phyloP scores from a whole-genome alignment of 2,113 vertebrate genomes.

The Herpailurus yagouaroundi region DNA sequence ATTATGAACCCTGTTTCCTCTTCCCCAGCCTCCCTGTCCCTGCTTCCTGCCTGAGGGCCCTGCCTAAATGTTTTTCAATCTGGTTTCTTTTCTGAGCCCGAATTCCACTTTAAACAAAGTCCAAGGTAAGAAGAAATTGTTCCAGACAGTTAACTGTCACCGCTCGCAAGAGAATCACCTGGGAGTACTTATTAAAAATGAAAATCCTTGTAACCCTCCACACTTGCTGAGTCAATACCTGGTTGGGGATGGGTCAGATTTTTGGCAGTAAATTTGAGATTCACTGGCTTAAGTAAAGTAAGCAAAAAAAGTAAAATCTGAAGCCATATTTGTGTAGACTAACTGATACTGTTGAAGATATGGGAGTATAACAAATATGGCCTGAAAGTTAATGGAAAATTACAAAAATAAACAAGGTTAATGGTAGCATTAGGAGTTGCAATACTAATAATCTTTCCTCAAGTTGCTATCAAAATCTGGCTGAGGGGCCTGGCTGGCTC shows the following conservation, averaged over 20 bases:
- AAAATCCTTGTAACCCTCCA: not conserved
- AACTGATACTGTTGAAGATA: constrained; percentile 12
- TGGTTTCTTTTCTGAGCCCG: not conserved
- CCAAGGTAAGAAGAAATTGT: not conserved
- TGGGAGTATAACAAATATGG: not conserved
- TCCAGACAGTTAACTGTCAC: not conserved
- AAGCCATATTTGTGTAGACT: not conserved
- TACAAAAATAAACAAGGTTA: not conserved
- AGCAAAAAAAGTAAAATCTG: not conserved
- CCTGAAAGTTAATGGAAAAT: constrained; percentile 8
- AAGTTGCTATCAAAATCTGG: constrained; percentile 65
- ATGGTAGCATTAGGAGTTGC: not conserved
- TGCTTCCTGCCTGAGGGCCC: not conserved
- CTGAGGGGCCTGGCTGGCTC: not conserved
- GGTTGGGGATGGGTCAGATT: not conserved
- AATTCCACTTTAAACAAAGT: not conserved
- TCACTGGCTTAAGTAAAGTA: not conserved
- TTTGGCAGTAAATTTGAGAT: not conserved
- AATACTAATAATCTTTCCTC: constrained; percentile 69
- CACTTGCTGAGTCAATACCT: constrained; percentile 27
- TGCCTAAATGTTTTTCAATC: not conserved
- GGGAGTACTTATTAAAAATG: constrained; percentile 19
- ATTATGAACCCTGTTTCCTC: not conserved
- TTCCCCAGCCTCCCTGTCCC: not conserved
- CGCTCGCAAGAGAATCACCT: not conserved